Conservation (phyloP, 2,888 invertebrate species). For the Dilophus febrilis region DNA sequence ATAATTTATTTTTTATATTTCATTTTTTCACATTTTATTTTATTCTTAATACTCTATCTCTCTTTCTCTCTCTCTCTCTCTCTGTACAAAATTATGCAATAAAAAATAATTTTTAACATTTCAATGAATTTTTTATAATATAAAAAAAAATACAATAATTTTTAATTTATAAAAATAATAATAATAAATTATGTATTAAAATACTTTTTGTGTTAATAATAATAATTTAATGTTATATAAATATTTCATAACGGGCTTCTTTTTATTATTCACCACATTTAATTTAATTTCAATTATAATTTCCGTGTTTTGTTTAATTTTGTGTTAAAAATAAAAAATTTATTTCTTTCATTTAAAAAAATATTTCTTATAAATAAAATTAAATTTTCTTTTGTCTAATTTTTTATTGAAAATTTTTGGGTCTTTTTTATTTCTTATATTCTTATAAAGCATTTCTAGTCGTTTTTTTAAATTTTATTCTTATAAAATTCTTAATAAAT, state of each 20-base stretch:
- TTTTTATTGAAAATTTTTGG: too few species aligned
- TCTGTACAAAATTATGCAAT: too few species aligned
- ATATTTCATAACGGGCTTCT: neutral
- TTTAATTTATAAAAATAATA: neutral
- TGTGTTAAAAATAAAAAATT: neutral
- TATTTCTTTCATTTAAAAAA: neutral
- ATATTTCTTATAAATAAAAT: too few species aligned
- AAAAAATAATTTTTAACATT: neutral
- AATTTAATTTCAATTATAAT: neutral
- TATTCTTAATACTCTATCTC: too few species aligned
- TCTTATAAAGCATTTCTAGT: too few species aligned
- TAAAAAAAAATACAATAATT: neutral
- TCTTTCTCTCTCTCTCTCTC: too few species aligned
- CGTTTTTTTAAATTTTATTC: too few species aligned
- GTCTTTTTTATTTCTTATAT: too few species aligned
- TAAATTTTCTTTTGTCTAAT: too few species aligned
- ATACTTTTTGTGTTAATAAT: neutral
- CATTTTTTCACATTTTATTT: too few species aligned
- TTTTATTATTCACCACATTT: neutral
- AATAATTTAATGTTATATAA: neutral
- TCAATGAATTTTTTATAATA: constrained; percentile 1
- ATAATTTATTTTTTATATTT: too few species aligned
- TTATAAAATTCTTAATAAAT: too few species aligned
- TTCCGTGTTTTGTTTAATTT: neutral
- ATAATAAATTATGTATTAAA: neutral